Base-by-base conservation (phyloP, 2,888 invertebrate species). In the Seladonia tumulorum region DNA sequence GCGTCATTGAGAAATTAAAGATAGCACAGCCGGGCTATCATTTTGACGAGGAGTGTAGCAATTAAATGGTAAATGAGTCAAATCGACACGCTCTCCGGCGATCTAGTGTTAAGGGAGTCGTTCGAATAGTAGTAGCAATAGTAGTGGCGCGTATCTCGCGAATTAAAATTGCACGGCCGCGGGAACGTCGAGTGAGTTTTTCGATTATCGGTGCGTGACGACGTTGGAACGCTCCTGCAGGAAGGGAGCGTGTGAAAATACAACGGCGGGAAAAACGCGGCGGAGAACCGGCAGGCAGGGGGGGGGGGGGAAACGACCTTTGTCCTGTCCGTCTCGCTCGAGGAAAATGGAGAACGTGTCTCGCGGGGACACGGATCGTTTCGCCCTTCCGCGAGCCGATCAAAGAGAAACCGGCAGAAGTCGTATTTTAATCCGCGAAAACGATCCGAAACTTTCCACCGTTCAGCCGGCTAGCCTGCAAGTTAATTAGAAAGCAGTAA, bases 161-260 rank as follows among this genome's bases (percentile, higher is more conserved):
- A 71, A 78, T 39, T 22, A 7, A 39, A 60, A 71, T 16, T 60
- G n/a, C 14, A 8, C 47, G 18, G 18, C 57, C 35, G 74, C 39
- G 45, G 25, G 35, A 76, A 53, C 60, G 71, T 71, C 39, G 63
- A 76, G n/a, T 25, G 63, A 76, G n/a, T 25, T 35, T 35, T 57
- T 42, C 60, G 70, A 16, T 75, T 81, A 83, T 81, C 60, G 82
- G 82, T 60, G 82, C 82, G 82, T 83, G 82, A 83, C 82, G 71
- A 14, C n/a, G 70, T 81, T 71, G 16, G 7, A 47, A 76, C 53
- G 22, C 39, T 25, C 29, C 16, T 29, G n/a, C 39, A 42, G 49
- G 66, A 76, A 82, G 18, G 70, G 70, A 83, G 53, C 72, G 83
- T 83, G 82, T 42, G 83, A 82, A 82, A 60, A 75, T 81, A 8